Conservation (phyloP, 2,888 invertebrate genomes). For the Conistra vaccinii region DNA sequence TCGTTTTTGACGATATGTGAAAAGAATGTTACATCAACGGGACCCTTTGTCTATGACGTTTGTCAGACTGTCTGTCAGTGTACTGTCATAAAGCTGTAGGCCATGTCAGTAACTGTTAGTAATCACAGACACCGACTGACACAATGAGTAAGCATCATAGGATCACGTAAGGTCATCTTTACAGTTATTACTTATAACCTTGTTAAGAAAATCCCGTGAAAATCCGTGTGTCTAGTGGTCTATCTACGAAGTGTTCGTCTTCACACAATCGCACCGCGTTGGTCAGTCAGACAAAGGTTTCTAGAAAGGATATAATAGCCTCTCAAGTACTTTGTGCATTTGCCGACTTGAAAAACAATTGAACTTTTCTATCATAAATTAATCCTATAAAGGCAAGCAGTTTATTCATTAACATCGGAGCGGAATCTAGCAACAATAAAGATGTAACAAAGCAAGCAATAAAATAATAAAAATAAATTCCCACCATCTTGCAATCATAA, state of each 20-base stretch:
- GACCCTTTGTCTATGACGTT: not conserved
- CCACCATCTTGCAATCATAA: conserved; percentile 18
- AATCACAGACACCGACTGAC: not conserved
- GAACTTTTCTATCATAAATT: not conserved
- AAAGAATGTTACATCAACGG: not conserved
- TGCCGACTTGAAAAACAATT: not conserved
- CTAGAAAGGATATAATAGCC: no score
- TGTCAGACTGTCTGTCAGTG: not conserved
- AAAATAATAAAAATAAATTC: conserved; percentile 14
- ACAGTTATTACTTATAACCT: conserved; percentile 23
- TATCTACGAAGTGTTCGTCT: not conserved
- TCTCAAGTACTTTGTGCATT: not conserved
- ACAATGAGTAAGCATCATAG: not conserved
- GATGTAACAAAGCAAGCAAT: conserved; percentile 22
- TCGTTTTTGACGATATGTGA: not conserved
- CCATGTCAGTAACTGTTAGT: conserved; percentile 26
- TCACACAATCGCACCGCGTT: not conserved
- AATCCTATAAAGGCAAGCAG: not conserved
- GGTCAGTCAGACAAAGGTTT: not conserved
- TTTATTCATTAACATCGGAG: not conserved
- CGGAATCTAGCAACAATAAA: not conserved
- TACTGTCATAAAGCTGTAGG: conserved; percentile 1
- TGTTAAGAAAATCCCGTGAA: not conserved
- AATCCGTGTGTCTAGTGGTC: not conserved
- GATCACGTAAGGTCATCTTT: conserved; percentile 5